These are phyloP conservation scores for Psittacula derbiana DNA, from an alignment of 2,797 vertebrate species.

Conservation along the genomic window DNA sequence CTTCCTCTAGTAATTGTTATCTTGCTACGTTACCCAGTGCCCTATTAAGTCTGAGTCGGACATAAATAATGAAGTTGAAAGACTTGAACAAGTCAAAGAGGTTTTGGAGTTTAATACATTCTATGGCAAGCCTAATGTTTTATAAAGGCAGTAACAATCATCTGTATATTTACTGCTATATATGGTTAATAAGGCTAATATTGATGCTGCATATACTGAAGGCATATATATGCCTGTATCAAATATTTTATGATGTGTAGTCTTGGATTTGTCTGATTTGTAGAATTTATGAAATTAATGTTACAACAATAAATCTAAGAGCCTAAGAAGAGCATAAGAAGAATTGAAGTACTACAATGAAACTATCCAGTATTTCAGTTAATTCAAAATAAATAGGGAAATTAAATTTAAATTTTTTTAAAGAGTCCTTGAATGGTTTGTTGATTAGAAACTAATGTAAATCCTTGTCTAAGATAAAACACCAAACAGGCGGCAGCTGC, in stretches of 20 bases:
- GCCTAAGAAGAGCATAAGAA: slow-evolving; percentile 38
- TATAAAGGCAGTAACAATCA: background rate
- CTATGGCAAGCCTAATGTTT: background rate
- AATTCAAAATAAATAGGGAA: slow-evolving; percentile 79
- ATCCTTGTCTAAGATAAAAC: slow-evolving; percentile 82
- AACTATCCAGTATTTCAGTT: slow-evolving; percentile 77
- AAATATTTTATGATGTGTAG: background rate
- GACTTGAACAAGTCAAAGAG: background rate
- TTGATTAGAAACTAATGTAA: slow-evolving; percentile 85
- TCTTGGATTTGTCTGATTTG: background rate
- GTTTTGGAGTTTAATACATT: background rate
- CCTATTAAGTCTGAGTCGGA: background rate
- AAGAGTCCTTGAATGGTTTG: slow-evolving; percentile 83
- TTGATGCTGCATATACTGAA: background rate
- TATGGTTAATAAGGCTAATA: background rate
- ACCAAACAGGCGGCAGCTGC: slow-evolving; percentile 84
- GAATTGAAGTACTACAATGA: slow-evolving; percentile 57
- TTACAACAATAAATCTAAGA: background rate
- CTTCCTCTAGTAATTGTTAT: background rate
- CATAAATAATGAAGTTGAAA: background rate
- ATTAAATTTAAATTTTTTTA: slow-evolving; percentile 80
- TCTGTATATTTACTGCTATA: background rate
- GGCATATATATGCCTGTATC: background rate
- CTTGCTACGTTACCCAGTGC: background rate
- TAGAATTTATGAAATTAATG: background rate